phyloP scores from a whole-genome alignment of 2,797 vertebrate species.

The Cirrhinus molitorella region DNA sequence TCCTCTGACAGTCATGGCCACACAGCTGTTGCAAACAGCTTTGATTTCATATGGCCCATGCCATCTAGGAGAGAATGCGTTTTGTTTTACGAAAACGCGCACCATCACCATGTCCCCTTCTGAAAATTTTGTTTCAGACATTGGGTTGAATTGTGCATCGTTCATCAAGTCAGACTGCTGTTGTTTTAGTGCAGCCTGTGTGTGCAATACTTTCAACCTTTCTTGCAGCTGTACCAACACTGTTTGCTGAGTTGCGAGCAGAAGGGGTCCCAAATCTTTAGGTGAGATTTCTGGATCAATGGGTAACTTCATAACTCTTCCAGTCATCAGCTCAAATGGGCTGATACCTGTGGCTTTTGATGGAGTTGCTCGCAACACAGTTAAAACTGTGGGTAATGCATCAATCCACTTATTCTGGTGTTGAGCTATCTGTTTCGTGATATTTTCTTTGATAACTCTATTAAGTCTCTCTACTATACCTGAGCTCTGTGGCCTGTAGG shows the following conservation, averaged over 20 bases:
- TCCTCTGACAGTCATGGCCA: not conserved
- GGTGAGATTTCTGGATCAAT: constrained; percentile 22
- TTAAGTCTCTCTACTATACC: not conserved
- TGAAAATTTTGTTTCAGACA: not conserved
- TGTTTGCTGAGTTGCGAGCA: not conserved
- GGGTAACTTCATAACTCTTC: constrained; percentile 33
- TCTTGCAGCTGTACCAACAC: not conserved
- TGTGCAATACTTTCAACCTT: not conserved
- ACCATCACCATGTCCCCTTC: not conserved
- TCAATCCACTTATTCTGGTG: not conserved
- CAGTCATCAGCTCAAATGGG: constrained; percentile 36
- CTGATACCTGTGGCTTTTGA: constrained; percentile 35
- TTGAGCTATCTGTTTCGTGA: not conserved
- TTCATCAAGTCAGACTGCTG: too few species aligned
- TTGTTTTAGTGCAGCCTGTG: not conserved
- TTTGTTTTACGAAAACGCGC: not conserved
- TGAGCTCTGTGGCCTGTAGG: not conserved
- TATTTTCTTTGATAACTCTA: not conserved
- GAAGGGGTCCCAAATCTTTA: not conserved
- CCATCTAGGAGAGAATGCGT: not conserved
- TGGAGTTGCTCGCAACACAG: not conserved
- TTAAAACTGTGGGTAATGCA: constrained; percentile 32
- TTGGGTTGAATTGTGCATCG: not conserved
- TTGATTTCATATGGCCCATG: not conserved
- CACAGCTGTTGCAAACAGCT: not conserved